These are phyloP conservation scores for Phodopus roborovskii DNA, from an alignment of 2,113 vertebrate genomes.

Conservation along the genomic window DNA sequence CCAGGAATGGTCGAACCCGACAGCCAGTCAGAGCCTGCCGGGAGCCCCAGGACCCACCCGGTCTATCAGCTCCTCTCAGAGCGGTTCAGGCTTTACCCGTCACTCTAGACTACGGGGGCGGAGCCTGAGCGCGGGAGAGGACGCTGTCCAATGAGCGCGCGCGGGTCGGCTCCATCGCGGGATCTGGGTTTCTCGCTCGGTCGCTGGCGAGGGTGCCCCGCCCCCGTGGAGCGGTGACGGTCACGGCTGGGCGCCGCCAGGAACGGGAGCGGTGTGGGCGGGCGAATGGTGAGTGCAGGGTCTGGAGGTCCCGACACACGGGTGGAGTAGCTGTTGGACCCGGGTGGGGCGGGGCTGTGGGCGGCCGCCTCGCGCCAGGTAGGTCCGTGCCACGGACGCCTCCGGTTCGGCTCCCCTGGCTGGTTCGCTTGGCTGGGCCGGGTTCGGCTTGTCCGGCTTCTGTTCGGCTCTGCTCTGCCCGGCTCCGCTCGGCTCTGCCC, in stretches of 20 bases:
- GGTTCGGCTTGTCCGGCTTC: too few relatives aligned
- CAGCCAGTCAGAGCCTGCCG: too few relatives aligned
- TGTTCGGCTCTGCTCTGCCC: background rate
- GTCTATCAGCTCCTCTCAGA: background rate
- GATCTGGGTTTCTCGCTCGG: background rate
- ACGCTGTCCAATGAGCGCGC: background rate
- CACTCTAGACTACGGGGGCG: background rate
- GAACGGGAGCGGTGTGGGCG: rapidly evolving
- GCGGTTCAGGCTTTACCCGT: background rate
- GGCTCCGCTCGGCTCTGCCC: background rate
- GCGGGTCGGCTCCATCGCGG: background rate
- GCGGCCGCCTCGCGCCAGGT: background rate
- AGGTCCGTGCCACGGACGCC: background rate
- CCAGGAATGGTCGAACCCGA: too few relatives aligned
- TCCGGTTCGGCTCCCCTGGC: too few relatives aligned
- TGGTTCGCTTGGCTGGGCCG: background rate
- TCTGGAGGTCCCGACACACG: background rate
- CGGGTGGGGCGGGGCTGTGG: background rate
- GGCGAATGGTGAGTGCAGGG: background rate
- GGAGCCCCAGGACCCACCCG: background rate
- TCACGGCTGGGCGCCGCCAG: background rate
- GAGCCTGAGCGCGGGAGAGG: background rate
- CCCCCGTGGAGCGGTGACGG: background rate
- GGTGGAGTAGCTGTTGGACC: background rate
- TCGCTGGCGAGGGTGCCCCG: background rate